Evolutionary conservation across 2,113 vertebrate genomes (phyloP), one percentile per base, ranked within the genome.

Genomic region (Odontesthes bonariensis): DNA sequence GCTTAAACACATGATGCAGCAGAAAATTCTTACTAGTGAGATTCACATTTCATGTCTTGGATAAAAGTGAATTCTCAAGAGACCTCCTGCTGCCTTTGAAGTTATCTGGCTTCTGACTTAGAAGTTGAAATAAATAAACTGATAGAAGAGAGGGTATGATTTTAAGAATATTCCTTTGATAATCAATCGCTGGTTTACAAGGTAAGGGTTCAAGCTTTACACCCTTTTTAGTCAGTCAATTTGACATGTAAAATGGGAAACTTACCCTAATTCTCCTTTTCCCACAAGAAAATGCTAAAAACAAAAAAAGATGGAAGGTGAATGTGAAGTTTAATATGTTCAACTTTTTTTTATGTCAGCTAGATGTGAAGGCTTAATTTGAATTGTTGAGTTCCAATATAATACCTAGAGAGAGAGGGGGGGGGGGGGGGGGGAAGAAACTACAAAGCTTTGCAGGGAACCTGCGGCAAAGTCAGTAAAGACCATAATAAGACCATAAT

Each of bases 41-140:
- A 74, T 53, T 75, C 66, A 62, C 70, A 81, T 73, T 78, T 83
- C 58, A 31, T 72, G 31, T 71, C 53, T 56, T 61, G 61, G 69
- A 63, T 62, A 38, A 57, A 64, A 76, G 64, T 57, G 13, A 73
- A 83, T 74, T 71, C 77, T 76, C 62, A 49, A 70, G 77, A 77
- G 86, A 35, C 56, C 10, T 35, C 51, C 16, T 68, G 59, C 51
- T 64, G 51, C 70, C 74, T 86, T 86, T 90, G 82, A 88, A 76
- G 82, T 85, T 47, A 12, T 84, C 73, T 64, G 33, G 68, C 72
- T 69, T 69, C 38, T 49, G 65, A 71, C 42, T 73, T 38, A 75
- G 69, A 69, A 62, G 13, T 16, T 73, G 44, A 79, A 75, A 88
- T 81, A 81, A 87, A 87, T 71, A 58, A 62, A 72, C 54, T 53